Percentiles rank a stretch among this genome's conserved stretches.
These are phyloP conservation scores for Psix sp. DNA, from an alignment of 1,140 invertebrate genomes.

Conservation along the genomic window DNA sequence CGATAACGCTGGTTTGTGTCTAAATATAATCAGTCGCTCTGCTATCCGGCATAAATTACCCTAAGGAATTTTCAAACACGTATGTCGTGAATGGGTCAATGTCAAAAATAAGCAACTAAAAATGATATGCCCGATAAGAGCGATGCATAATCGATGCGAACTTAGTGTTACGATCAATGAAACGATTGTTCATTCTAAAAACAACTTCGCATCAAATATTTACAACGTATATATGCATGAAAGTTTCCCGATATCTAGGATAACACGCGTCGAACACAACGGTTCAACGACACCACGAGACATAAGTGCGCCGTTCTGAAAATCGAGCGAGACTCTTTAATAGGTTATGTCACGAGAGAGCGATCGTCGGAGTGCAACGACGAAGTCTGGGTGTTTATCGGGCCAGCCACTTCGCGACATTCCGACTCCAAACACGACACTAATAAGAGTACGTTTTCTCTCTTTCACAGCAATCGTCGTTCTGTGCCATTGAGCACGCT, in stretches of 20 bases:
- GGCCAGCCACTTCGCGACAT: slow-evolving; percentile 15
- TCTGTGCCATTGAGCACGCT: slow-evolving; percentile 36
- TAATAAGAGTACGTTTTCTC: slow-evolving; percentile 13
- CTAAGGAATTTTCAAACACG: too few relatives aligned
- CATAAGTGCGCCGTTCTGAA: slow-evolving; percentile 19
- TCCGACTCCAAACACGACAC: slow-evolving; percentile 12
- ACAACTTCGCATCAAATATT: slow-evolving; percentile 2
- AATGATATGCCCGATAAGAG: too few relatives aligned
- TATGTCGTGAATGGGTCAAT: too few relatives aligned
- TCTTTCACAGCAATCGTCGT: slow-evolving; percentile 28
- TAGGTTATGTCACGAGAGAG: slow-evolving; percentile 50
- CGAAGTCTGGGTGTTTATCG: slow-evolving; percentile 12
- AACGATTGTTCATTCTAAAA: slow-evolving; percentile 4
- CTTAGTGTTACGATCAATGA: slow-evolving; percentile 6
- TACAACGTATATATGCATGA: neutral
- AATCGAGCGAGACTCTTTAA: slow-evolving; percentile 30
- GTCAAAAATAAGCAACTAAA: too few relatives aligned
- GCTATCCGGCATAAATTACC: too few relatives aligned
- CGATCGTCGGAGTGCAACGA: slow-evolving; percentile 28
- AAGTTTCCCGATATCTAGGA: slow-evolving; percentile 1
- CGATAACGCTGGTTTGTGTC: too few relatives aligned
- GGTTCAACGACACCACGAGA: slow-evolving; percentile 5
- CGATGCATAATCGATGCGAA: too few relatives aligned
- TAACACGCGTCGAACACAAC: neutral
- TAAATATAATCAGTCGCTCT: too few relatives aligned